Evolutionary conservation across 2,797 vertebrate species (phyloP), one percentile per base, ranked within the genome.

Genomic region (Diplodus sargus): DNA sequence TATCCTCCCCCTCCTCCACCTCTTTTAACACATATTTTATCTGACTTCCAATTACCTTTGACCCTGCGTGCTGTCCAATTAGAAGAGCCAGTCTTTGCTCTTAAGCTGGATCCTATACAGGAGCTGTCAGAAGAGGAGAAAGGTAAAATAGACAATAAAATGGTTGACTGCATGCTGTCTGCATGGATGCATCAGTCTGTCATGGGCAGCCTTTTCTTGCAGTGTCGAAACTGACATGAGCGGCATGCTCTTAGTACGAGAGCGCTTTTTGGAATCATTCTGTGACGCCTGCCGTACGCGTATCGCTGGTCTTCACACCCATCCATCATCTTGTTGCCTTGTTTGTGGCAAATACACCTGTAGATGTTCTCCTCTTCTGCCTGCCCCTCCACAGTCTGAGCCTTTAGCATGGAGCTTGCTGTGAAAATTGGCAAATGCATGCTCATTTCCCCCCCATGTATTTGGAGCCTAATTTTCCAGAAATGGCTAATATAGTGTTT

Each of bases 51-150:
- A 45, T 90, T 80, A 87, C 83, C 72, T 72, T 52, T 83, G 61
- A 83, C 86, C 82, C 76, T 53, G 23, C 87, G 81, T 90, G 87
- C 91, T 86, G 86, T 90, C 81, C 85, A 79, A 85, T 89, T 90
- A 96, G 95, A 95, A 85, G 94, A 95, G 86, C 86, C 91, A 53
- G 82, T 66, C 74, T 90, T 90, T 78, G 87, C 92, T 91, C 88
- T 79, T 92, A 94, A 92, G 78, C 92, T 95, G 95, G 95, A 96
- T 79, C 95, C 95, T 76, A 95, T 96, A 92, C 92, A 94, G 91
- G 95, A 96, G 93, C 89, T 95, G 82, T 95, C 95, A 72, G 95
- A 96, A 71, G 95, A 96, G 91, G 95, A 95, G 62, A 93, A 90
- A 95, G 95, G 95, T 96, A 95, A 95, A 85, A 69, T 20, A 22